Conservation (phyloP, 2,888 invertebrate genomes). For the Onthophagus sagittarius region DNA sequence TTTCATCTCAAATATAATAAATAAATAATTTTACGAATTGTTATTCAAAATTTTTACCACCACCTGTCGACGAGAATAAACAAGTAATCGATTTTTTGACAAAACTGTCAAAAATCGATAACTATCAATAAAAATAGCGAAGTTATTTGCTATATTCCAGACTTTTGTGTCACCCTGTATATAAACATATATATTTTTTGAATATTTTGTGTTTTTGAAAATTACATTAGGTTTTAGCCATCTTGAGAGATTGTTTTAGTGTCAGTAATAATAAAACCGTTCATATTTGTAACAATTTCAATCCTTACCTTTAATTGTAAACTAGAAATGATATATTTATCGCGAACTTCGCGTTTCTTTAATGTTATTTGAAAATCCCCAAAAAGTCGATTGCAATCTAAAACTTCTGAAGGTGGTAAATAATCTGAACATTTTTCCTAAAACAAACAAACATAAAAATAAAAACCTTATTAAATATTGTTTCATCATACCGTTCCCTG, state of each 20-base stretch:
- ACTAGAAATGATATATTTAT: constrained; percentile 85
- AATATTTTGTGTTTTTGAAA: too few relatives aligned
- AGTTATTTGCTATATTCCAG: too few relatives aligned
- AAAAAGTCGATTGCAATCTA: constrained; percentile 81
- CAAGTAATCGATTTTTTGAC: too few relatives aligned
- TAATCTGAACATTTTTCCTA: constrained; percentile 89
- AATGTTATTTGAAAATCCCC: constrained; percentile 86
- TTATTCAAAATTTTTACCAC: too few relatives aligned
- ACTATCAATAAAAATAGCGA: too few relatives aligned
- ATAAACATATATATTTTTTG: too few relatives aligned
- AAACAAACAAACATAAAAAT: constrained; percentile 28
- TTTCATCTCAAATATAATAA: too few relatives aligned
- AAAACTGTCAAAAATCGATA: too few relatives aligned
- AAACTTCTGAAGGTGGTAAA: constrained; percentile 85
- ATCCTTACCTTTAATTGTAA: constrained; percentile 71
- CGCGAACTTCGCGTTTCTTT: constrained; percentile 84
- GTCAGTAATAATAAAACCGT: background rate
- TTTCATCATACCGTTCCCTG: constrained; percentile 69
- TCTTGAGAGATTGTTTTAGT: too few relatives aligned
- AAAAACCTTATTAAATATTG: background rate
- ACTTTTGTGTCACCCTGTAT: too few relatives aligned
- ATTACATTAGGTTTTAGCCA: background rate
- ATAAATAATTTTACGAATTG: too few relatives aligned
- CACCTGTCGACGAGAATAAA: too few relatives aligned
- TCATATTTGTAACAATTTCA: background rate